Evolutionary conservation across 2,888 invertebrate species (phyloP), one percentile per base, ranked within the genome.

Genomic region (Horisme vitalbata): DNA sequence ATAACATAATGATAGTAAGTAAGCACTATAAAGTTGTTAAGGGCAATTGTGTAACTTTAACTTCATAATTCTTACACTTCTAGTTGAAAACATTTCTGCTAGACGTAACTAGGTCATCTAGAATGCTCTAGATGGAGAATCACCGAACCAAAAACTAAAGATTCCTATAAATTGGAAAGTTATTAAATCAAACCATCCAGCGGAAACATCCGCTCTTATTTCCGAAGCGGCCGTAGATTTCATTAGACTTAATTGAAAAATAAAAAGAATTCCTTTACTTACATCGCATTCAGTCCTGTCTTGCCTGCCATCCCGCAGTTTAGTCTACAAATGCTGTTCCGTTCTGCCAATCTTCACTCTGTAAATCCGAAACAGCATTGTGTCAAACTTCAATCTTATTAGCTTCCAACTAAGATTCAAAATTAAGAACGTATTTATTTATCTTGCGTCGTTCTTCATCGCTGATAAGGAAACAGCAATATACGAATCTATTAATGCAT

Each of bases 181-280:
- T 55, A 54, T 54, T 36, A 48, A 54, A 55, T 52, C 52, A 53
- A 50, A 49, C 41, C 45, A 18, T 39, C 44, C 38, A 26, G 37
- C 57, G 45, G 54, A 64, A 66, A 65, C 59, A 61, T 62, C 59
- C 58, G 45, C 46, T 53, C 50, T 43, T 41, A 46, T 35, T 59
- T 56, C 57, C 50, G 50, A 52, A 59, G 52, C 54, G 51, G 52
- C 61, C 57, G 58, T 73, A 72, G 68, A 74, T 80, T 82, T 77
- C 79, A 81, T 79, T 79, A 75, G 65, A 77, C 65, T 72, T 80
- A 80, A 81, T 82, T 82, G 79, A 79, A 78, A 79, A 81, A 78
- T 78, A 77, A 79, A 75, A 79, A 75, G 75, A 73, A 79, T 79
- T 75, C 75, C 66, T 72, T 79, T 75, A 81, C 79, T 78, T 75